Percentiles rank a stretch among this genome's conserved stretches.
Evolutionary conservation across 2,888 invertebrate species (phyloP).

Genomic region (Xestoiulus laeticollis): DNA sequence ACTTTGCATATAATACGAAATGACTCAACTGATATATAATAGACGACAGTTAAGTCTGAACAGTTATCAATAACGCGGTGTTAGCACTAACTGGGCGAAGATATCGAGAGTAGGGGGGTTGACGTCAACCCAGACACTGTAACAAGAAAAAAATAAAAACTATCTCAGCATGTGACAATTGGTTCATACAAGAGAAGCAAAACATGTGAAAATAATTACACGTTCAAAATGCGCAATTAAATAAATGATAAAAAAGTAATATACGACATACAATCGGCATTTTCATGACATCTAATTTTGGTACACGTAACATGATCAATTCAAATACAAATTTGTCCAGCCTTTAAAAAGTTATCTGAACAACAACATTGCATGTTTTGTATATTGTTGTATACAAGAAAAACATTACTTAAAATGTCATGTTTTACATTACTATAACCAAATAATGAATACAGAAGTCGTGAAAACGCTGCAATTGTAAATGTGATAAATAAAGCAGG

Average conservation of each 20-base stretch:
- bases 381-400: not conserved
- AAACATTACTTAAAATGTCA: not conserved
- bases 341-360: not conserved
- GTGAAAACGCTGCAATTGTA: not conserved
- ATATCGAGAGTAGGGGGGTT: not conserved
- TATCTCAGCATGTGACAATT: slow-evolving; percentile 26
- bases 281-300: not conserved
- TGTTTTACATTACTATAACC: too few species aligned
- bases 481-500: not conserved
- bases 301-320: not conserved
- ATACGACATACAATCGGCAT: not conserved
- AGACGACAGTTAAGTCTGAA: slow-evolving; percentile 5
- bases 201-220: not conserved
- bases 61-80: slow-evolving; percentile 36
- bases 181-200: not conserved
- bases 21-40: not conserved
- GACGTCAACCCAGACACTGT: slow-evolving; percentile 1
- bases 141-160: slow-evolving; percentile 24
- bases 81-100: not conserved
- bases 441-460: not conserved
- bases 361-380: not conserved
- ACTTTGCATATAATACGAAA: slow-evolving; percentile 7
- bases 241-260: not conserved
- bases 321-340: not conserved
- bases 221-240: not conserved